A percentile compares a stretch with the other conserved stretches of the same genome.
phyloP scores from a whole-genome alignment of 2,888 invertebrate genomes.

The Gnatocerus cornutus region DNA sequence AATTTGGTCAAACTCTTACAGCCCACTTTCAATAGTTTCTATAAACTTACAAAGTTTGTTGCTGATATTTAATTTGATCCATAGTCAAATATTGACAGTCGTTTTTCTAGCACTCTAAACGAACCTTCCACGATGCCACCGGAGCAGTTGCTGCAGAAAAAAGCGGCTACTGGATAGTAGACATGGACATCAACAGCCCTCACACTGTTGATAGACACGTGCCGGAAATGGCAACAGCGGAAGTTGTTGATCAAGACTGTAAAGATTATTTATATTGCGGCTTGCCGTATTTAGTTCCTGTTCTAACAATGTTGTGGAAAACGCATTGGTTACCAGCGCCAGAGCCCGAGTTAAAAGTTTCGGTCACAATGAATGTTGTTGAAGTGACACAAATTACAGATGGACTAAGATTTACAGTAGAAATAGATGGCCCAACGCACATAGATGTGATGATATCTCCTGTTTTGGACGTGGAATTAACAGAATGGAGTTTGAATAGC shows the following conservation, averaged over 20 bases:
- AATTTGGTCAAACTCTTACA: too few species aligned
- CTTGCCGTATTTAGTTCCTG: constrained; percentile 86
- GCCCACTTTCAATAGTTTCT: too few species aligned
- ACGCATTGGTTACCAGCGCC: constrained; percentile 77
- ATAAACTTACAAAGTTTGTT: too few species aligned
- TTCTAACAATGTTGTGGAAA: constrained; percentile 78
- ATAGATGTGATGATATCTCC: constrained; percentile 80
- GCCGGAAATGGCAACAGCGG: constrained; percentile 72
- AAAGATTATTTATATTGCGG: constrained; percentile 82
- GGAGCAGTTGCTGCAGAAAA: constrained; percentile 72
- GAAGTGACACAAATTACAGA: constrained; percentile 67
- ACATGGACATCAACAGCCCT: constrained; percentile 84
- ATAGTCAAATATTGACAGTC: neutral
- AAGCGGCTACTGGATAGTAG: constrained; percentile 81
- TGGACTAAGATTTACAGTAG: constrained; percentile 71
- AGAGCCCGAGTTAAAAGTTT: constrained; percentile 71
- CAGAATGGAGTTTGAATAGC: constrained; percentile 75
- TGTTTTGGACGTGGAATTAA: constrained; percentile 72
- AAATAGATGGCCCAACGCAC: constrained; percentile 78
- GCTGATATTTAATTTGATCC: too few species aligned
- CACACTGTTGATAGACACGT: constrained; percentile 74
- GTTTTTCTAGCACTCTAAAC: constrained; percentile 75
- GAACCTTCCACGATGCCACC: constrained; percentile 75
- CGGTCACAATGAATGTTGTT: constrained; percentile 72
- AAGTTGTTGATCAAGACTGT: constrained; percentile 75